Base-by-base conservation (phyloP, 2,113 vertebrate species). In the Tachuris rubrigastra region DNA sequence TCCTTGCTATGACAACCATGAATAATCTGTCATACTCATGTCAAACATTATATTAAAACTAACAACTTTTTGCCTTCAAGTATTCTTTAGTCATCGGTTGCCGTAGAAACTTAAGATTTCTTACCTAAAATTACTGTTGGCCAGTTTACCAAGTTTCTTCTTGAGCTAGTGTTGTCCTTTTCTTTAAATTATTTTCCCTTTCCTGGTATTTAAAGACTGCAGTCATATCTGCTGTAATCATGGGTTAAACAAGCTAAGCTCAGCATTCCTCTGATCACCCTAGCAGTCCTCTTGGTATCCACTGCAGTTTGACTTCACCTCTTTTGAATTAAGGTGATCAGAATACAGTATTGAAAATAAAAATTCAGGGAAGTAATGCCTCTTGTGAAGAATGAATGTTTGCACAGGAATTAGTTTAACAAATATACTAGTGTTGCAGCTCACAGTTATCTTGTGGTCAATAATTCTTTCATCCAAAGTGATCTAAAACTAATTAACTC, bases 51-150 rank as follows among this genome's bases (percentile, higher is more conserved):
- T 82, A 87, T 85, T 89, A 92, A 95, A 89, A 85, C 52, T 80
- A 92, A 59, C 42, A 80, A 90, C 50, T 92, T 93, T 76, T 81
- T 94, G 72, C 53, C 37, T 86, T 86, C 25, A 56, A 94, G 50
- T 88, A 86, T 62, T 77, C 79, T 87, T 95, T 89, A 91, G 47
- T 92, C 37, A 78, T 59, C 49, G 56, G 95, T 95, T 95, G 47
- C 58, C 44, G 87, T 82, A 82, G 94, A 89, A 93, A 92, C 94
- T 71, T 77, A 52, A 82, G 42, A 89, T 75, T 89, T 92, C 39
- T 69, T 85, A 85, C 73, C 74, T 91, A 95, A 91, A 95, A 91
- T 92, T 93, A 92, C 73, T 72, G 52, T 44, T 94, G 87, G 86
- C 13, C 56, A 92, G 60, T 92, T 96, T 74, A 94, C 47, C 0